Base-by-base conservation (phyloP, 1,140 invertebrate species). In the Neuroterus valhalla region DNA sequence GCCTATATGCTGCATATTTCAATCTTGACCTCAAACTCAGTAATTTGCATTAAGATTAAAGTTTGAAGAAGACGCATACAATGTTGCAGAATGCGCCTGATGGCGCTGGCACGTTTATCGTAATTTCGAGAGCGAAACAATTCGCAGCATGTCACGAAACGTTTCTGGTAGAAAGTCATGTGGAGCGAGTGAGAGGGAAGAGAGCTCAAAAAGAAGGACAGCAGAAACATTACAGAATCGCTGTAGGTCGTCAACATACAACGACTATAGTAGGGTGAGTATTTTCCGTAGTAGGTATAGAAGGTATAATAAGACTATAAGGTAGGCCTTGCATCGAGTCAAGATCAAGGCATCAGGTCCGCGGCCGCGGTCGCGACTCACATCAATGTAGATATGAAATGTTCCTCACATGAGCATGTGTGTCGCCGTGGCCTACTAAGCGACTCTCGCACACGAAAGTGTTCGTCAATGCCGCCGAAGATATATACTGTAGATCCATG, bases 321-420 rank as follows among this genome's bases (percentile, higher is more conserved):
- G 81, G 70, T 79, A 77, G 78, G 72, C 81, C 86, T 88, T 85
- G 86, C 77, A 75, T 78, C 77, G 81, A 85, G 85, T 86, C 87
- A 88, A 88, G 87, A 88, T 88, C 87, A 87, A 87, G 87, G 86
- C 79, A 80, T 80, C 79, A 69, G 74, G 71, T 75, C 76, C 70
- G 75, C 75, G 77, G 78, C 74, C 74, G 76, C 62, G 52, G 72
- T n/a, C 69, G 74, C 75, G 70, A 66, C 70, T 81, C 77, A 38
- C 31, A 38, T 38, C 31, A 74, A 81, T 77, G 78, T 79, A 77
- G 77, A 79, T 79, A 76, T 81, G 80, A 81, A 68, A 79, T 81
- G 78, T 73, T 79, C 78, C 68, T 75, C 43, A 75, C 75, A 74
- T 77, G 68, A 75, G 77, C 79, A 74, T 78, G 78, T 38, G 26